Base-by-base conservation (phyloP, 1,140 invertebrate genomes). In the Pogonomyrmex barbatus region DNA sequence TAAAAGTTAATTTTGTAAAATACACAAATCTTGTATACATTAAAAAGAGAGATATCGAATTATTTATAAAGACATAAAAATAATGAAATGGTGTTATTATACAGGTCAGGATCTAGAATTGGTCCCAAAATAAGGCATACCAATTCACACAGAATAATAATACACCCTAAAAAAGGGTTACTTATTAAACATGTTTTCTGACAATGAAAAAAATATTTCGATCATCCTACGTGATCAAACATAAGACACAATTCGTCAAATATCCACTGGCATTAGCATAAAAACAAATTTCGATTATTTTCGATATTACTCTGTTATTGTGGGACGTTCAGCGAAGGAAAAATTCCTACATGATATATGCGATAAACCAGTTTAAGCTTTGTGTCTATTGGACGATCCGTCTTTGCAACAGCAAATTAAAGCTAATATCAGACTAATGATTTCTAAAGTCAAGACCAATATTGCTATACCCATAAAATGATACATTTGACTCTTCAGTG, bases 341-440 rank as follows among this genome's bases (percentile, higher is more conserved):
- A 42, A 17, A 73, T 86, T 76, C 47, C 65, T 65, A 83, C 5
- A 56, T 73, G 4, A 14, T 4, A 14, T 8, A 14, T 0, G 14
- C 14, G 50, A 78, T 12, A 52, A 60, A 36, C 39, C 14, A 36
- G 8, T 67, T 96, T 97, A 97, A 95, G 96, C 96, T 94, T 97
- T 97, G 94, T 97, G 97, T 91, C 96, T 95, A 88, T 97, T 96
- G 17, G 96, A 95, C 83, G 96, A 95, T 87, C 96, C 96, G 85
- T 98, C 96, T 42, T 97, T 97, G 94, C 97, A 98, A 92, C 97
- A 98, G 30, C 98, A 95, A 87, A 97, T 96, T 91, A 98, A 95
- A 2, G 97, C 97, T 91, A 98, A 97, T 67, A 97, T 96, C 89
- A 98, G 95, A 52, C 97, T 97, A 42, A 98, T 92, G 63, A 98